phyloP scores from a whole-genome alignment of 1,140 invertebrate genomes.

The Charaxes varanes region DNA sequence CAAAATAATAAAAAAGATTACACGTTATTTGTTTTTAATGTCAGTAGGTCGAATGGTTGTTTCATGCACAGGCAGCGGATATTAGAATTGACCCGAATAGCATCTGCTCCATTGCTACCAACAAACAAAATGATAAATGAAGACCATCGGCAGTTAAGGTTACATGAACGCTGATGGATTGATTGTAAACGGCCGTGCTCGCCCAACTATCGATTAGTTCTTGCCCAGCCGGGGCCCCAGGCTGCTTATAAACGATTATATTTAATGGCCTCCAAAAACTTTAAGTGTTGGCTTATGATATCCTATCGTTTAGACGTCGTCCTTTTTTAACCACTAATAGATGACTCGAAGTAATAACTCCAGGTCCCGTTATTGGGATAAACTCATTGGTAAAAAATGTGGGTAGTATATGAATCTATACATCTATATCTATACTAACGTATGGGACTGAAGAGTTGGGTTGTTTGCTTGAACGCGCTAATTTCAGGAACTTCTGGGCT shows the following conservation, averaged over 20 bases:
- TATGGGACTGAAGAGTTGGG: no score
- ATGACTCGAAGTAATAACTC: constrained; percentile 30
- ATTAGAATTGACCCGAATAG: constrained; percentile 55
- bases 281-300: constrained; percentile 48
- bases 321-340: constrained; percentile 33
- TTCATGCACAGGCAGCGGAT: no score
- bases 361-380: constrained; percentile 16
- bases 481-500: no score
- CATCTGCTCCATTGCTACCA: constrained; percentile 46
- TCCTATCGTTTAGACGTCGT: constrained; percentile 34
- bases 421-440: no score
- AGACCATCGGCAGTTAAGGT: constrained; percentile 64
- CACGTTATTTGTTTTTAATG: no score
- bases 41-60: no score
- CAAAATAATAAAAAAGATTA: no score
- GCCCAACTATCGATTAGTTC: constrained; percentile 64
- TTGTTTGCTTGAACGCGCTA: no score
- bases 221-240: constrained; percentile 37
- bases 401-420: no score
- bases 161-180: constrained; percentile 69
- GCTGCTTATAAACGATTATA: constrained; percentile 55
- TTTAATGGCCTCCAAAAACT: constrained; percentile 63
- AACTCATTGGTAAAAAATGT: no score
- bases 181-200: constrained; percentile 63
- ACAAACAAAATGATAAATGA: constrained; percentile 71